Conservation (phyloP, 2,888 invertebrate species). For the Metellina segmentata region DNA sequence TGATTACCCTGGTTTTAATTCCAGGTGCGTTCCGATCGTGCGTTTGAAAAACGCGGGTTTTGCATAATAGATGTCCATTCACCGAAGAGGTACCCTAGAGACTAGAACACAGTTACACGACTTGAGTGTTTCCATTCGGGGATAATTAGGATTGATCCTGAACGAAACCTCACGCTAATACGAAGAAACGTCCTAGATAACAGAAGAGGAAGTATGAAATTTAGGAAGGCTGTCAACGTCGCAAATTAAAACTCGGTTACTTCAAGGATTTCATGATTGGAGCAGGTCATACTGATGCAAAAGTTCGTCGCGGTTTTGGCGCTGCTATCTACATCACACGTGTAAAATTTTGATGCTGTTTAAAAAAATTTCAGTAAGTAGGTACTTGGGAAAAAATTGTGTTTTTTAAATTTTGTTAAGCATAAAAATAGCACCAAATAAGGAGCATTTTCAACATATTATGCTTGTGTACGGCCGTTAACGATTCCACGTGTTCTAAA, state of each 20-base stretch:
- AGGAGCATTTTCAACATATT: too few species aligned
- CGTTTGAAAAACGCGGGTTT: slow-evolving; percentile 42
- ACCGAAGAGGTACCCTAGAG: slow-evolving; percentile 37
- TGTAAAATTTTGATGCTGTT: too few species aligned
- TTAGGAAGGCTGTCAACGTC: slow-evolving; percentile 31
- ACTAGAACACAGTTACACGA: slow-evolving; percentile 15
- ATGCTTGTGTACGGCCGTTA: too few species aligned
- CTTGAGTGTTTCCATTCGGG: slow-evolving; percentile 13
- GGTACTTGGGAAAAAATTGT: too few species aligned
- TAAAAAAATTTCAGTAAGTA: too few species aligned
- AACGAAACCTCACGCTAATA: slow-evolving; percentile 18
- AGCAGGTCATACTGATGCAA: too few species aligned
- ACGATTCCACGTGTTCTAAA: too few species aligned
- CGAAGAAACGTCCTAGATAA: slow-evolving; percentile 22
- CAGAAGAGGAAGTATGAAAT: slow-evolving; percentile 30
- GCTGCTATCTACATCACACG: too few species aligned
- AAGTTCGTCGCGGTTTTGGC: too few species aligned
- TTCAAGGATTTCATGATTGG: too few species aligned
- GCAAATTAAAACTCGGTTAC: neutral
- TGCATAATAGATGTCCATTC: slow-evolving; percentile 46
- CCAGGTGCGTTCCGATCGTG: slow-evolving; percentile 16
- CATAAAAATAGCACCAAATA: too few species aligned
- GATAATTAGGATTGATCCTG: slow-evolving; percentile 46
- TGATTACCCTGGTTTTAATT: slow-evolving; percentile 21
- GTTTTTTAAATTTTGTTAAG: too few species aligned